Conservation (phyloP, 2,888 invertebrate genomes). For the Loripinus fragilis region DNA sequence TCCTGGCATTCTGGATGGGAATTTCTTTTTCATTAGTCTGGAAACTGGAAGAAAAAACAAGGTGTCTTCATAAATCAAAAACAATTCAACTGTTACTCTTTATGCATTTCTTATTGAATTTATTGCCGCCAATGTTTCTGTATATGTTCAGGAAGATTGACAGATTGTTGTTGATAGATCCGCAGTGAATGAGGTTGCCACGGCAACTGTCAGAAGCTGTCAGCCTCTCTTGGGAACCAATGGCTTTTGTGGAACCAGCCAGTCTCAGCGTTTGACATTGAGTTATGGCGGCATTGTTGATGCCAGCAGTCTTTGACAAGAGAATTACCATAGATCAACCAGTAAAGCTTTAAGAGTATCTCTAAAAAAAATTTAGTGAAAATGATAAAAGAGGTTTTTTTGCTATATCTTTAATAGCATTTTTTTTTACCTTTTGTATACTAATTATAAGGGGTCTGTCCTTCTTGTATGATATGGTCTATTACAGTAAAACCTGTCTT, state of each 20-base stretch:
- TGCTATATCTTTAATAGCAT: not conserved
- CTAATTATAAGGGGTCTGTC: no score
- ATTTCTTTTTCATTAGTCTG: constrained; percentile 3
- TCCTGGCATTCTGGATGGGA: not conserved
- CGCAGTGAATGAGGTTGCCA: constrained; percentile 72
- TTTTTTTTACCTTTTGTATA: no score
- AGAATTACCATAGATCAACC: constrained; percentile 76
- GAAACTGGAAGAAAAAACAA: not conserved
- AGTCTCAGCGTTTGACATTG: constrained; percentile 72
- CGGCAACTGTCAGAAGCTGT: constrained; percentile 76
- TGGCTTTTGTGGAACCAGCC: constrained; percentile 73
- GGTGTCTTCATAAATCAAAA: constrained; percentile 6
- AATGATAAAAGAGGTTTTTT: not conserved
- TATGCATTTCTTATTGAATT: constrained; percentile 21
- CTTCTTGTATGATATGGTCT: no score
- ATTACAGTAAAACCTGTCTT: no score
- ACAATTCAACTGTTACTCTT: constrained; percentile 18
- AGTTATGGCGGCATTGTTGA: constrained; percentile 74
- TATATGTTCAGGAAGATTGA: constrained; percentile 14
- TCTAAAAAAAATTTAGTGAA: constrained; percentile 3
- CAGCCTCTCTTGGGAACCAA: constrained; percentile 72
- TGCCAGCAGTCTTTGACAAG: constrained; percentile 75
- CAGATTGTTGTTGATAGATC: constrained; percentile 76
- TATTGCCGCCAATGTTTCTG: constrained; percentile 17
- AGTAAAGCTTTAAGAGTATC: not conserved